Conservation (phyloP, 2,797 vertebrate species). For the Molossus alvarezi region DNA sequence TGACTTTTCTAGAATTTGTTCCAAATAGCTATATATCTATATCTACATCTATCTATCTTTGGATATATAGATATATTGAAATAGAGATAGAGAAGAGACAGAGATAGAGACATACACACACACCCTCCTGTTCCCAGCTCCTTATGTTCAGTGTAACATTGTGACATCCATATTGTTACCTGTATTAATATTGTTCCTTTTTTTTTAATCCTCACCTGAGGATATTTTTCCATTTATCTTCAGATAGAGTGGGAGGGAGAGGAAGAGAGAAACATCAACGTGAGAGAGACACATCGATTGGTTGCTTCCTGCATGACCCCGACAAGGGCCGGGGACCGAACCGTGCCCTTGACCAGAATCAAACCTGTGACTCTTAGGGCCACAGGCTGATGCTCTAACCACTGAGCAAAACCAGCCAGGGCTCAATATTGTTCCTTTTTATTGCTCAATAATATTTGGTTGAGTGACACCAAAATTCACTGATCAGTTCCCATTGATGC, state of each 20-base stretch:
- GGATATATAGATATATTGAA: no score
- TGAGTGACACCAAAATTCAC: neutral
- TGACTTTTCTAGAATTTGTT: neutral
- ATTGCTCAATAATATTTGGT: constrained; percentile 2
- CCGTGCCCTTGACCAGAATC: no score
- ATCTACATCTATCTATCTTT: neutral
- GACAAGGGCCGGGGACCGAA: no score
- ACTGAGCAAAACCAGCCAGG: no score
- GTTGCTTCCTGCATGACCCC: no score
- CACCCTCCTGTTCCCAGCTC: neutral
- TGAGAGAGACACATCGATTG: no score
- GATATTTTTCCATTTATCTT: no score
- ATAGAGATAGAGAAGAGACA: neutral
- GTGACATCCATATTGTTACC: neutral
- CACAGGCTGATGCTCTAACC: no score
- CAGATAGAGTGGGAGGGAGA: no score
- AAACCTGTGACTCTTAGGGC: no score
- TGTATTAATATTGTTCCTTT: neutral
- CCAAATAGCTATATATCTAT: neutral
- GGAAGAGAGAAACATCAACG: no score
- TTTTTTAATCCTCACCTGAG: neutral
- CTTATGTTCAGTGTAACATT: neutral
- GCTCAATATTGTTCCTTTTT: neutral
- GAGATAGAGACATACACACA: neutral
- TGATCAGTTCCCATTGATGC: neutral